Evolutionary conservation across 2,888 invertebrate genomes (phyloP).

Genomic region (Halictus ligatus): DNA sequence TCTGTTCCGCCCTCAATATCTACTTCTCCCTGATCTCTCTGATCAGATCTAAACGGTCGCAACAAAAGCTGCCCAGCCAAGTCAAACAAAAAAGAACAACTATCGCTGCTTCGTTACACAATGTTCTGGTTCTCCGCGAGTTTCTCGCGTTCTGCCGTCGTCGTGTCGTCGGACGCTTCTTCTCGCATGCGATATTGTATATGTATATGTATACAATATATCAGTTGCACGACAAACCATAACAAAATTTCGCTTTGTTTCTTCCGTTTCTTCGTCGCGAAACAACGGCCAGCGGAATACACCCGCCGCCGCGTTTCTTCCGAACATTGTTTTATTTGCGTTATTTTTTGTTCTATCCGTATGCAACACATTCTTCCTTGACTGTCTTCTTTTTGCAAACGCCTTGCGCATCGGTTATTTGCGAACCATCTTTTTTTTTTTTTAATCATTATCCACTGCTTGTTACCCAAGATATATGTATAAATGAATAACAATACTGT

Average conservation of each 20-base stretch:
- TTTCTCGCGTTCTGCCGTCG: conserved; percentile 35
- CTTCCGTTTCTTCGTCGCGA: conserved; percentile 6
- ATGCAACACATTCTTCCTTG: conserved; percentile 26
- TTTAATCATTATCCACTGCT: conserved; percentile 61
- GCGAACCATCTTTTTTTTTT: conserved; percentile 38
- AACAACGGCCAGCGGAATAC: conserved; percentile 22
- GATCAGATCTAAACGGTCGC: conserved; percentile 12
- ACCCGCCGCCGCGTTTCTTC: conserved; percentile 23
- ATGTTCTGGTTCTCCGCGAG: conserved; percentile 16
- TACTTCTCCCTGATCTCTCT: conserved; percentile 17
- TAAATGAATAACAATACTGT: conserved; percentile 47
- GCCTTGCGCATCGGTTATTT: conserved; percentile 17
- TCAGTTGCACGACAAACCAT: conserved; percentile 60
- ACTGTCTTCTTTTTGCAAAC: conserved; percentile 28
- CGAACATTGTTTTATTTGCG: conserved; percentile 14
- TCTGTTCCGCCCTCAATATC: conserved; percentile 13
- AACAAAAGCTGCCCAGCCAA: conserved; percentile 14
- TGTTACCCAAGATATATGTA: conserved; percentile 56
- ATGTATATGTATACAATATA: neutral
- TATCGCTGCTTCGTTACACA: conserved; percentile 34
- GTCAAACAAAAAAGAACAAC: neutral
- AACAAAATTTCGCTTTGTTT: conserved; percentile 48
- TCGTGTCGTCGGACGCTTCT: conserved; percentile 47
- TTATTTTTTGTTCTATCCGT: conserved; percentile 23
- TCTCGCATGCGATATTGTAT: conserved; percentile 55